Percentiles rank a stretch among this genome's conserved stretches.
Conservation (phyloP, 1,140 invertebrate genomes). For the Schmidtea mediterranea region DNA sequence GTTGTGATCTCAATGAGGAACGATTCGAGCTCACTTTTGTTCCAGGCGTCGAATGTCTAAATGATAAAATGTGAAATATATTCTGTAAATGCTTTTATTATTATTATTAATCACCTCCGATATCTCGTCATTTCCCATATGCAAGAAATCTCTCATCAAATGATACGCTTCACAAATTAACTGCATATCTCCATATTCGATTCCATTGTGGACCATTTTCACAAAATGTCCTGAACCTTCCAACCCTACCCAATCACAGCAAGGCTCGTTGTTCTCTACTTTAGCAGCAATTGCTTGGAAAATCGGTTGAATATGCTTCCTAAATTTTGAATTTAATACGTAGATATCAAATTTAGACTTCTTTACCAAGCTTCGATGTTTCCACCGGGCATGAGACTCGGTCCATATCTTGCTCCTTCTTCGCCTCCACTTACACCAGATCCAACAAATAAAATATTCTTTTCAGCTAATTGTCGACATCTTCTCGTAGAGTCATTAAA, state of each 20-base stretch:
- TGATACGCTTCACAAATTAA: slow-evolving; percentile 91
- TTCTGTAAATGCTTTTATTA: slow-evolving; percentile 6
- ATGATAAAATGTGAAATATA: background rate
- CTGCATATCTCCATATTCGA: slow-evolving; percentile 89
- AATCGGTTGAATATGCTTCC: slow-evolving; percentile 61
- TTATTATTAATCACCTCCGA: no score
- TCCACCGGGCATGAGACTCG: slow-evolving; percentile 94
- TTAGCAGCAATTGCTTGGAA: slow-evolving; percentile 76
- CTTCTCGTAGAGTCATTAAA: slow-evolving; percentile 54
- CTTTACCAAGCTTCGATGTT: slow-evolving; percentile 59
- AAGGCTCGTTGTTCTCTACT: slow-evolving; percentile 49
- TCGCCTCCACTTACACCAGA: slow-evolving; percentile 93
- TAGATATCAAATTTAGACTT: no score
- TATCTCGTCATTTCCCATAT: slow-evolving; percentile 55
- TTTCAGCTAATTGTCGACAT: background rate
- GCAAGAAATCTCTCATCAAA: slow-evolving; percentile 53
- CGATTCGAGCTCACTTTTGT: slow-evolving; percentile 74
- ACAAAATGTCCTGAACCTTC: slow-evolving; percentile 94
- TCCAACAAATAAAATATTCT: slow-evolving; percentile 55
- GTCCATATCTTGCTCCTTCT: slow-evolving; percentile 83
- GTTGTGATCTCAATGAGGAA: slow-evolving; percentile 92
- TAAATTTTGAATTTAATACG: slow-evolving; percentile 10
- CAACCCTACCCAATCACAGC: slow-evolving; percentile 88
- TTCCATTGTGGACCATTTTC: slow-evolving; percentile 55
- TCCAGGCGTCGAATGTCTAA: slow-evolving; percentile 68